Percentiles rank a stretch among this genome's conserved stretches.
These are phyloP conservation scores for Adelges cooleyi DNA, from an alignment of 1,140 invertebrate genomes.

Conservation along the genomic window DNA sequence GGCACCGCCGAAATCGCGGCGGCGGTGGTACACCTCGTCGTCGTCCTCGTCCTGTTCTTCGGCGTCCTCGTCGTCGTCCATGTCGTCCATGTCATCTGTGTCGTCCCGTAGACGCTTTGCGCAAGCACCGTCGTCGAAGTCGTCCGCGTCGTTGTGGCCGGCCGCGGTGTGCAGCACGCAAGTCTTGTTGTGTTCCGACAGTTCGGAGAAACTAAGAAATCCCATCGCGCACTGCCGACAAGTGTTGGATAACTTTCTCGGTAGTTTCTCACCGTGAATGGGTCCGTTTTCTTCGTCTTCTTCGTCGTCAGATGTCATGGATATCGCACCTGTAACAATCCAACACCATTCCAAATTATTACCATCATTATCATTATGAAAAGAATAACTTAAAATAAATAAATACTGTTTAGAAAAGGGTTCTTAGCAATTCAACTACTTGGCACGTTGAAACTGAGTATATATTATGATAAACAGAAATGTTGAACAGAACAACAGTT, in stretches of 20 bases:
- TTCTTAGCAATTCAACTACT: too few species aligned
- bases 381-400: too few species aligned
- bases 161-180: conserved; percentile 29
- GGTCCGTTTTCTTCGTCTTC: conserved; percentile 21
- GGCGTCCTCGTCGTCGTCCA: conserved; percentile 40
- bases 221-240: conserved; percentile 33
- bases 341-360: too few species aligned
- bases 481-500: too few species aligned
- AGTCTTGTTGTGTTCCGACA: conserved; percentile 34
- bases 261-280: conserved; percentile 14
- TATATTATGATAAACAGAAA: too few species aligned
- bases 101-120: conserved; percentile 40
- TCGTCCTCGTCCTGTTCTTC: conserved; percentile 61
- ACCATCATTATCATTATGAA: too few species aligned
- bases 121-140: neutral
- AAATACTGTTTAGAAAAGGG: too few species aligned
- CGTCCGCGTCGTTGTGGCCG: conserved; percentile 27
- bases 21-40: conserved; percentile 51
- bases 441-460: too few species aligned
- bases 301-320: conserved; percentile 28
- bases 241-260: conserved; percentile 26
- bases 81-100: conserved; percentile 48
- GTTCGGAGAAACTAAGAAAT: conserved; percentile 31
- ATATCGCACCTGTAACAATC: conserved; percentile 32
- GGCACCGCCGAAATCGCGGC: conserved; percentile 35